These are phyloP conservation scores for Hydrotaea diabolus DNA, from an alignment of 2,888 invertebrate genomes.

Conservation along the genomic window DNA sequence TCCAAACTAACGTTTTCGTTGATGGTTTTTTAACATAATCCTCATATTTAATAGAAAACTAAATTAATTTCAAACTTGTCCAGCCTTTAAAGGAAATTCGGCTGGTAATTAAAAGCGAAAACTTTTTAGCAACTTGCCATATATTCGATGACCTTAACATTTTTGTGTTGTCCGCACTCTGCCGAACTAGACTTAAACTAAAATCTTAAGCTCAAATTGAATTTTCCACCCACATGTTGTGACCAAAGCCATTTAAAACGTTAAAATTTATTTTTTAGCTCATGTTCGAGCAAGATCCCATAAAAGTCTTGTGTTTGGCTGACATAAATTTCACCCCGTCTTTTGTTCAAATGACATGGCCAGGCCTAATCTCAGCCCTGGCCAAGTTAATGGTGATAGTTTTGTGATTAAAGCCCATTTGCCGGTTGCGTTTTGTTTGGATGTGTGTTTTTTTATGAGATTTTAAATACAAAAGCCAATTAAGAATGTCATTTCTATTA, in stretches of 20 bases:
- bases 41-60: not conserved
- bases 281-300: not conserved
- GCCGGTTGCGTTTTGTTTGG: not conserved
- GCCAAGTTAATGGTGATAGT: not conserved
- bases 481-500: slow-evolving; percentile 17
- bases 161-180: not conserved
- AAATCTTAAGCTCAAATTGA: slow-evolving; percentile 3
- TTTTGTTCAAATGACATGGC: too few species aligned
- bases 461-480: slow-evolving; percentile 15
- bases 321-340: slow-evolving; percentile 4
- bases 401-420: not conserved
- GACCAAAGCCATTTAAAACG: not conserved
- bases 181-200: not conserved
- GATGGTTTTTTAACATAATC: not conserved
- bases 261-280: not conserved
- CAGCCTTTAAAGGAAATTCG: not conserved
- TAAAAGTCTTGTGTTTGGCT: not conserved
- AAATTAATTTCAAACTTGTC: not conserved
- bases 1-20: not conserved
- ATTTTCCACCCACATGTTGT: slow-evolving; percentile 15
- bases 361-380: not conserved
- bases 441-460: not conserved
- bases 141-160: slow-evolving; percentile 3
- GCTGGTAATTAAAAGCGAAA: not conserved
- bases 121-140: not conserved